Percentiles rank a stretch among this genome's conserved stretches.
Conservation (phyloP, 2,113 vertebrate genomes). For the Atlantisia rogersi region DNA sequence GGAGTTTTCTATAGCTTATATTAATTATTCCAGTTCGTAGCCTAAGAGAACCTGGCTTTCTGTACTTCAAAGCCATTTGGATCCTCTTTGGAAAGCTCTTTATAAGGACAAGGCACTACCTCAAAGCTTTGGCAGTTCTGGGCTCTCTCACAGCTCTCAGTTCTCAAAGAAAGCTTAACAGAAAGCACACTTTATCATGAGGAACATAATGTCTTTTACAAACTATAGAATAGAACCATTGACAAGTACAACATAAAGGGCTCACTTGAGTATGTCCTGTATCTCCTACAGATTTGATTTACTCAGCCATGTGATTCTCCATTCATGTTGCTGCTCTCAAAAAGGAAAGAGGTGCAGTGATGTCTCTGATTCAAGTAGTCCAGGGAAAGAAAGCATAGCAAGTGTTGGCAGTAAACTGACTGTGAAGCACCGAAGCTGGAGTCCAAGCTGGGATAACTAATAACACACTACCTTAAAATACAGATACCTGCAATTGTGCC, state of each 20-base stretch:
- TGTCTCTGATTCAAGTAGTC: neutral
- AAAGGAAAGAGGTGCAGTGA: neutral
- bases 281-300: conserved; percentile 36
- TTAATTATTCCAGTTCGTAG: conserved; percentile 25
- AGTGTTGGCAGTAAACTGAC: neutral
- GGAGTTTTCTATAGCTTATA: conserved; percentile 6
- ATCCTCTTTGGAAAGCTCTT: conserved; percentile 3
- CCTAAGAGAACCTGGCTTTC: neutral
- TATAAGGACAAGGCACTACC: neutral
- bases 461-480: neutral
- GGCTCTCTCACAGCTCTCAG: neutral
- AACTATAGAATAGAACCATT: conserved; percentile 13
- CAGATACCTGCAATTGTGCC: neutral
- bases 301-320: neutral
- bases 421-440: neutral
- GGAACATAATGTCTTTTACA: conserved; percentile 1
- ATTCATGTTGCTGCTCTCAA: neutral
- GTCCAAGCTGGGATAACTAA: neutral
- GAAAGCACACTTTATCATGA: neutral
- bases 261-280: neutral
- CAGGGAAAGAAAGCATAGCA: neutral
- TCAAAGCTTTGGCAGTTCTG: conserved; percentile 35
- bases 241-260: conserved; percentile 12
- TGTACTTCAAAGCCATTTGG: conserved; percentile 38
- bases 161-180: conserved; percentile 12